Base-by-base conservation (phyloP, 2,888 invertebrate species). In the Dynastes hyllus region DNA sequence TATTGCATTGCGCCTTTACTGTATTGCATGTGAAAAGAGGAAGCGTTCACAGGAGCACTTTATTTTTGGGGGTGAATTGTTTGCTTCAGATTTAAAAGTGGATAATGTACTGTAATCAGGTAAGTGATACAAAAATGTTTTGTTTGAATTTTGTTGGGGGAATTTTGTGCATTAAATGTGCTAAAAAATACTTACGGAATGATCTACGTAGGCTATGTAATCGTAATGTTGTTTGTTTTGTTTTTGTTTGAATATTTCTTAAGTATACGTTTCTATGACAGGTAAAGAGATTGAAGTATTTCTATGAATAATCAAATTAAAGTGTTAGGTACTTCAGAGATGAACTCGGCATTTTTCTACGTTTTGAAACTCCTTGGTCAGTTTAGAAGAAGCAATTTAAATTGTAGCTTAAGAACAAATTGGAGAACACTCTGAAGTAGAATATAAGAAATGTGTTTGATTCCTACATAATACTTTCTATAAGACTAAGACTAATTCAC, bases 21-120 rank as follows among this genome's bases (percentile, higher is more conserved):
- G 37, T 66, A 66, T 69, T 69, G 69, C 69, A 69, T 69, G 69
- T 37, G 66, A 32, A 37, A n/a, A 32, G 11, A 63, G 63, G 29
- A 63, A 5, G 50, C 22, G n/a, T 13, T 45, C 55, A 58, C 29
- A n/a, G 71, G 13, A 37, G 71, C 71, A 71, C 71, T 67, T 67
- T 58, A 27, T 63, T 63, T 63, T 63, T 69, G 51, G 73, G 73
- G 73, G 45, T 75, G 69, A 69, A 61, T 75, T 61, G 61, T 75
- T 63, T 27, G 13, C 22, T 75, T 75, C n/a, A 27, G 61, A 75
- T 61, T 40, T 75, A 40, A 58, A 61, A 61, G 22, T 61, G 61
- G 73, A 75, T 50, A 55, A 75, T 75, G 73, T 75, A 75, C 61
- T 75, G 61, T 16, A 69, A 69, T 13, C 73, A 75, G 73, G 73